Evolutionary conservation across 2,888 invertebrate species (phyloP), one percentile per base, ranked within the genome.

Genomic region (Didymodactylos carnosus): DNA sequence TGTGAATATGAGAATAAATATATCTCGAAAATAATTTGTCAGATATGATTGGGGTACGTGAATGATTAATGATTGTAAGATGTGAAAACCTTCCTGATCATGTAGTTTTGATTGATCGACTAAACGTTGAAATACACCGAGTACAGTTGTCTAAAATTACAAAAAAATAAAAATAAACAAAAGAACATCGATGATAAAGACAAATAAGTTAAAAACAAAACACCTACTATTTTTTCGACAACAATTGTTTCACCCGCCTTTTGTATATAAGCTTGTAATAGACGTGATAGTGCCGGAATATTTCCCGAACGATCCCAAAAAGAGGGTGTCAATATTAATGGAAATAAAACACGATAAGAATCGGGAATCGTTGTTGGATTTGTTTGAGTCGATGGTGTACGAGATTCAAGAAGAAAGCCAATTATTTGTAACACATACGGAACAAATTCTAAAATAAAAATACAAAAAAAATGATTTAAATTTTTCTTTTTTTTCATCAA

Each of bases 381-480:
- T 35, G 19, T 4, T 35, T 11, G 35, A n/a, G n/a, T n/a, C n/a
- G n/a, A n/a, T 35, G 76, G 69, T 7, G 77, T 74, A 76, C 83
- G 81, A 70, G 81, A 77, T 77, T 94, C 94, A 84, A 97, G 86
- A 75, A 95, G 85, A 27, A 95, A 85, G 0, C 94, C 92, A 53
- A 97, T 85, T 84, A 98, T 89, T 90, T 98, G 98, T 83, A 98
- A 95, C 69, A 94, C 92, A 84, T 98, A 98, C 0, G 97, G 97
- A 84, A 95, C 91, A 85, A 98, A 95, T 83, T 97, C 97, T 88
- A 87, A 73, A 80, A 79, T 75, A 46, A 70, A 76, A 75, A 77
- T 77, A n/a, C n/a, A n/a, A n/a, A n/a, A n/a, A n/a, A n/a, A n/a
- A n/a, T 29, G 11, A 35, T 4, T 39, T 1, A n/a, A 25, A 1